Percentiles rank a stretch among this genome's conserved stretches.
Conservation (phyloP, 2,888 invertebrate genomes). For the Siphonodentalium dalli region DNA sequence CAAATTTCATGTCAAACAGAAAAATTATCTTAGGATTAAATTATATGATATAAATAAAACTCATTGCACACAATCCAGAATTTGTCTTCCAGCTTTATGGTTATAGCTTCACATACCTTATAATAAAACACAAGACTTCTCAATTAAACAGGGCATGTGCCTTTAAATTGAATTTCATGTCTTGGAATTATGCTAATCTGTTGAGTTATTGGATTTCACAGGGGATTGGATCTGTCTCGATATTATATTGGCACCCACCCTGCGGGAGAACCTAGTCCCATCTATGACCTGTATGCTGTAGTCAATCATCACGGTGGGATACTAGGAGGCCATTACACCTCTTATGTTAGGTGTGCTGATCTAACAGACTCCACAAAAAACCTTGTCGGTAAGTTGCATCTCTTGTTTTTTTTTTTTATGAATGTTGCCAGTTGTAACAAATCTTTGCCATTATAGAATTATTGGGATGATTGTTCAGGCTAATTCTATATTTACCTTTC, state of each 20-base stretch:
- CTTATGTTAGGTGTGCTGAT: conserved; percentile 65
- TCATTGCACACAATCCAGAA: no score
- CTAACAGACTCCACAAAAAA: conserved; percentile 51
- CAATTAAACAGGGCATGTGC: background rate
- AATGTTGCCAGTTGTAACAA: no score
- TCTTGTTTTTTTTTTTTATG: background rate
- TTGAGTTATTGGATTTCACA: conserved; percentile 34
- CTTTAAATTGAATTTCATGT: background rate
- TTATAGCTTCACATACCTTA: no score
- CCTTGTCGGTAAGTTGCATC: conserved; percentile 63
- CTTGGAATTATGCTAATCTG: background rate
- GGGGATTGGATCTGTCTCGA: conserved; percentile 63
- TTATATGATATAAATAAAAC: no score
- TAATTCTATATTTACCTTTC: no score
- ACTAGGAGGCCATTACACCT: conserved; percentile 69
- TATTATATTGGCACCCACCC: conserved; percentile 54
- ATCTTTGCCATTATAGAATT: no score
- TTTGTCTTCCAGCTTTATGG: no score
- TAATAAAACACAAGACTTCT: no score
- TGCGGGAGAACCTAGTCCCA: conserved; percentile 43
- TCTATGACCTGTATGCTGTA: conserved; percentile 69
- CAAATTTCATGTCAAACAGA: no score
- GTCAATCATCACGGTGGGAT: conserved; percentile 68
- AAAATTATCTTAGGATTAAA: no score
- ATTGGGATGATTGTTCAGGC: no score